Conservation (phyloP, 2,888 invertebrate genomes). For the Empis livida region DNA sequence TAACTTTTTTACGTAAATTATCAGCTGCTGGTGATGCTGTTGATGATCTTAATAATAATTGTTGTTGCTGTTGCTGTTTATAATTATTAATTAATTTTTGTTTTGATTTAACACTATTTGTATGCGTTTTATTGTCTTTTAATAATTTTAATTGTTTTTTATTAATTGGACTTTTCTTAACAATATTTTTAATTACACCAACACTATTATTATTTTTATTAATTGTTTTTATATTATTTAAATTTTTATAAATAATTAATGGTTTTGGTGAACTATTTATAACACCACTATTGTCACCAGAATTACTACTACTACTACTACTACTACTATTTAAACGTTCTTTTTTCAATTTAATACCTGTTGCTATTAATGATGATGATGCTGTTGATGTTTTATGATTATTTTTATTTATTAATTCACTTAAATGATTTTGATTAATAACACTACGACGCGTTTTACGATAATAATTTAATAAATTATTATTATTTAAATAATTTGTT, state of each 20-base stretch:
- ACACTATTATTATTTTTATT: background rate
- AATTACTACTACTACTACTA: background rate
- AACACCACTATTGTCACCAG: background rate
- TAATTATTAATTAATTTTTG: slow-evolving; percentile 15
- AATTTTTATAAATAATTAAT: background rate
- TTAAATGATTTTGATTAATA: background rate
- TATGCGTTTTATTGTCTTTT: background rate
- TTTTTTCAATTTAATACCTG: background rate
- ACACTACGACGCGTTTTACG: slow-evolving; percentile 25
- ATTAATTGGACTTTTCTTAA: background rate
- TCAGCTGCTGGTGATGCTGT: slow-evolving; percentile 1
- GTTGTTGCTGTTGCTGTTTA: slow-evolving; percentile 7
- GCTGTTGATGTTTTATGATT: background rate
- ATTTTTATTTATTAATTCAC: background rate
- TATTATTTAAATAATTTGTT: slow-evolving; percentile 16
- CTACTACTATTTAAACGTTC: background rate
- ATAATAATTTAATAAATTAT: slow-evolving; percentile 32
- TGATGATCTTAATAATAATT: slow-evolving; percentile 9
- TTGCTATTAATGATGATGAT: background rate
- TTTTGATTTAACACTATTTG: background rate
- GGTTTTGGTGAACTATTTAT: background rate
- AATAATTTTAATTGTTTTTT: slow-evolving; percentile 1
- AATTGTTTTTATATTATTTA: background rate
- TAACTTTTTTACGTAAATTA: no score
- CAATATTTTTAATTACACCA: background rate